A percentile compares a stretch with the other conserved stretches of the same genome.
Evolutionary conservation across 2,113 vertebrate species (phyloP).

Genomic region (Triplophysa rosa): DNA sequence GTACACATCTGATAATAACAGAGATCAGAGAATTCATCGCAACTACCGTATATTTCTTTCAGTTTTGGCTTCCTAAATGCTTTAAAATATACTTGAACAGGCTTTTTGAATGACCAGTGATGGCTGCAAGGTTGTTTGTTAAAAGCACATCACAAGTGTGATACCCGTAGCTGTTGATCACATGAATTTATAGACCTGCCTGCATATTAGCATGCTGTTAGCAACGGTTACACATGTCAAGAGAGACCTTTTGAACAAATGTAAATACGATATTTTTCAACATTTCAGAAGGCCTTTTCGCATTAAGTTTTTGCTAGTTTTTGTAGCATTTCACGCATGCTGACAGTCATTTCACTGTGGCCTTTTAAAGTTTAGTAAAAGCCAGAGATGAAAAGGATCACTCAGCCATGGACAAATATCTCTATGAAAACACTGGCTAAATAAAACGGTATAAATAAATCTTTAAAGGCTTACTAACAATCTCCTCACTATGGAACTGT

Average conservation of each 20-base stretch:
- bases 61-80: background rate
- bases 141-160: background rate
- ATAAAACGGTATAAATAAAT: background rate
- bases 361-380: slow-evolving; percentile 3
- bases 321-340: background rate
- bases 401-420: background rate
- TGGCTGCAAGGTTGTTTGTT: background rate
- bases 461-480: background rate
- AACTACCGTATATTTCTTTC: background rate
- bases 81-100: background rate
- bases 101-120: background rate
- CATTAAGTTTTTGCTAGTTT: too few relatives aligned
- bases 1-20: too few relatives aligned
- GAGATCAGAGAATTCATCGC: background rate
- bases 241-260: background rate
- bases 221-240: too few relatives aligned
- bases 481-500: too few relatives aligned
- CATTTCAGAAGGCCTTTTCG: background rate
- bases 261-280: background rate
- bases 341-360: background rate
- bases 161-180: background rate
- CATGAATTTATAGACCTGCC: background rate
- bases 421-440: background rate
- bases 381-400: slow-evolving; percentile 3
- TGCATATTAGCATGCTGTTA: slow-evolving; percentile 3